Percentiles rank a stretch among this genome's conserved stretches.
These are phyloP conservation scores for Calyptommatus sinebrachiatus DNA, from an alignment of 2,113 vertebrate species.

Conservation along the genomic window DNA sequence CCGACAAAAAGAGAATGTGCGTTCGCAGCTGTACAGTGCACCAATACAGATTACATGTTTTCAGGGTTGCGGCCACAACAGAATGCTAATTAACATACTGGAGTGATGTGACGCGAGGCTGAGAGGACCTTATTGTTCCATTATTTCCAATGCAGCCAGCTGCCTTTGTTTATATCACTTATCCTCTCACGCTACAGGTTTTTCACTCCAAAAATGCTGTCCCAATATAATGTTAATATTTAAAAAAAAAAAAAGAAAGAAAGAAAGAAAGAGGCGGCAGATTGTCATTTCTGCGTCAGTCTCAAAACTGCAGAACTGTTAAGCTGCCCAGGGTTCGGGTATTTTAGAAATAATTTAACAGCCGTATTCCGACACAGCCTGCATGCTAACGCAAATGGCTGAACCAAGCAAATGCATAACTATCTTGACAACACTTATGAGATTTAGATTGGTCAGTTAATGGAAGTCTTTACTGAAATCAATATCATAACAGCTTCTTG, in stretches of 20 bases:
- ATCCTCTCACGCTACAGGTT: slow-evolving; percentile 84
- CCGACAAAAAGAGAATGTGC: slow-evolving; percentile 80
- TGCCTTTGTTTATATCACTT: slow-evolving; percentile 86
- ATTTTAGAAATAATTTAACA: slow-evolving; percentile 87
- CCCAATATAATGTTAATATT: slow-evolving; percentile 84
- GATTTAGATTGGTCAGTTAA: slow-evolving; percentile 87
- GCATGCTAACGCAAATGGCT: slow-evolving; percentile 81
- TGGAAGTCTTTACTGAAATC: slow-evolving; percentile 86
- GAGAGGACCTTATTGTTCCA: slow-evolving; percentile 85
- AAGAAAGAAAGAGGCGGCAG: slow-evolving; percentile 78
- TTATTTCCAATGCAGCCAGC: slow-evolving; percentile 82
- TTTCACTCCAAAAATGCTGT: slow-evolving; percentile 81
- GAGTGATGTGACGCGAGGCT: slow-evolving; percentile 78
- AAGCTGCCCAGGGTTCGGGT: slow-evolving; percentile 79
- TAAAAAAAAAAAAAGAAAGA: slow-evolving; percentile 67
- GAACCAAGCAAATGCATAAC: slow-evolving; percentile 81
- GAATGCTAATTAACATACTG: slow-evolving; percentile 88
- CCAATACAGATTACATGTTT: slow-evolving; percentile 86
- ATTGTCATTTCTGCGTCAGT: slow-evolving; percentile 82
- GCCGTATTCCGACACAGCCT: slow-evolving; percentile 78
- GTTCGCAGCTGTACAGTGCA: slow-evolving; percentile 86
- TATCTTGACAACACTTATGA: slow-evolving; percentile 85
- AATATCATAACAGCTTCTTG: slow-evolving; percentile 85
- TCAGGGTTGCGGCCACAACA: slow-evolving; percentile 83
- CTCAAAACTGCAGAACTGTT: slow-evolving; percentile 79